These are phyloP conservation scores for Diarsia dahlii DNA, from an alignment of 2,888 invertebrate species.

Conservation along the genomic window DNA sequence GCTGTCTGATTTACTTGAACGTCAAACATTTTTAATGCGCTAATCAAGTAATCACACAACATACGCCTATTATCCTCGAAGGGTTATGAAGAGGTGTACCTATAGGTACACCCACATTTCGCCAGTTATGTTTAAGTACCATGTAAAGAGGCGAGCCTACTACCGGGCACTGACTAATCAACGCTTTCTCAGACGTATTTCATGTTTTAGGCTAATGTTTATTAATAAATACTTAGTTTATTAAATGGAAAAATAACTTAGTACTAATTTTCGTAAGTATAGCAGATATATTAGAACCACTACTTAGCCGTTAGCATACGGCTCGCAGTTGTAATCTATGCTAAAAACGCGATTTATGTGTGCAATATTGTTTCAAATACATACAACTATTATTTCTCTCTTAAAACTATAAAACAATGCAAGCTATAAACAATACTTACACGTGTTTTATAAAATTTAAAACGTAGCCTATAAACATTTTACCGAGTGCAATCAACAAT, in stretches of 20 bases:
- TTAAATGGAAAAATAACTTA: too few relatives aligned
- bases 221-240: too few relatives aligned
- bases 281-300: not conserved
- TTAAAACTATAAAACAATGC: conserved; percentile 1
- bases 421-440: not conserved
- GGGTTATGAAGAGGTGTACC: too few relatives aligned
- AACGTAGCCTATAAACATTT: conserved; percentile 1
- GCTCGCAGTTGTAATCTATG: not conserved
- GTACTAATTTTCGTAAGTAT: too few relatives aligned
- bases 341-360: not conserved
- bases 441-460: not conserved
- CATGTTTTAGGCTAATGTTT: too few relatives aligned
- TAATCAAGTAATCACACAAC: not conserved
- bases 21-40: conserved; percentile 9
- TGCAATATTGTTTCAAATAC: not conserved
- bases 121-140: too few relatives aligned
- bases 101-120: too few relatives aligned
- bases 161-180: too few relatives aligned
- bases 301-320: too few relatives aligned
- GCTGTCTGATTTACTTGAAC: conserved; percentile 4
- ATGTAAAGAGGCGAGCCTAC: too few relatives aligned
- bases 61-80: too few relatives aligned
- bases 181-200: too few relatives aligned
- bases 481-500: conserved; percentile 18
- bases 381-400: not conserved